Conservation (phyloP, 2,888 invertebrate species). For the Dolomedes plantarius region DNA sequence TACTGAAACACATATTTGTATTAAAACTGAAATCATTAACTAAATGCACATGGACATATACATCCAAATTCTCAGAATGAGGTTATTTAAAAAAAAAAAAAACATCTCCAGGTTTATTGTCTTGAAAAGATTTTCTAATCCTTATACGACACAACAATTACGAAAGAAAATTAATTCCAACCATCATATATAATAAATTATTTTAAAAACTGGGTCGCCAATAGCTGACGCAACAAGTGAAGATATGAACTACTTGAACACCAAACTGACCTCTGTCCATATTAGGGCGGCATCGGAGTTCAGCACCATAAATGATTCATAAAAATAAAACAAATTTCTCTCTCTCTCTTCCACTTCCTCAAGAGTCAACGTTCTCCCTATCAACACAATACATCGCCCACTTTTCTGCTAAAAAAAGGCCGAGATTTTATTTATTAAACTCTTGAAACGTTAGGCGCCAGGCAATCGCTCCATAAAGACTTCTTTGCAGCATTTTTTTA, state of each 20-base stretch:
- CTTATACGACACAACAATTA: no score
- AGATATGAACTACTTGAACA: not conserved
- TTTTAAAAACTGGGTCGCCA: not conserved
- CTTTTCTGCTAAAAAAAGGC: slow-evolving; percentile 52
- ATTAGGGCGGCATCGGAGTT: slow-evolving; percentile 17
- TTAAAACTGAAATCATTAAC: no score
- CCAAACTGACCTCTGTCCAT: slow-evolving; percentile 50
- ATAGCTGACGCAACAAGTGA: not conserved
- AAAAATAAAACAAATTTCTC: slow-evolving; percentile 8
- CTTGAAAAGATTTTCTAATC: no score
- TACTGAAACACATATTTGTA: no score
- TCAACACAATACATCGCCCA: slow-evolving; percentile 53
- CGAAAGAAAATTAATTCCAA: no score
- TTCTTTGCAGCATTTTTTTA: not conserved
- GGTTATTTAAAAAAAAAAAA: no score
- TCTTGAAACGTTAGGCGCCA: slow-evolving; percentile 39
- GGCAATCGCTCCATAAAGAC: slow-evolving; percentile 27
- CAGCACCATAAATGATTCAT: not conserved
- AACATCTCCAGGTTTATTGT: no score
- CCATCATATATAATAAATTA: no score
- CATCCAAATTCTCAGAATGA: no score
- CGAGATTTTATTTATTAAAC: slow-evolving; percentile 58
- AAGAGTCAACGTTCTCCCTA: slow-evolving; percentile 42
- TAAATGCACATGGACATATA: no score
- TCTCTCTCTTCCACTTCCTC: slow-evolving; percentile 32